These are phyloP conservation scores for Notothenia coriiceps DNA, from an alignment of 2,113 vertebrate species.

Conservation along the genomic window DNA sequence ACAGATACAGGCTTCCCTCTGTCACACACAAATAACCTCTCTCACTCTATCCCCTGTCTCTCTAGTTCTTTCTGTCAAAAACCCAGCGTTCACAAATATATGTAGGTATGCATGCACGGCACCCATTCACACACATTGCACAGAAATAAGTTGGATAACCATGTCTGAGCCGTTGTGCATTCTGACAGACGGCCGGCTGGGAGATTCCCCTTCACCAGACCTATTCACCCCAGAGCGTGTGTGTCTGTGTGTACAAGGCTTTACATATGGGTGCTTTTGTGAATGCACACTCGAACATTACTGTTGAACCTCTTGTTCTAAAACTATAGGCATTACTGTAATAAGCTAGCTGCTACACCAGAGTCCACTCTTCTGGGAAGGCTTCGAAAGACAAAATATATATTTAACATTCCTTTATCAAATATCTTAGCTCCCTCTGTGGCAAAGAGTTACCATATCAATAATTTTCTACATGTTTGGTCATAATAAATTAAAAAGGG, in stretches of 20 bases:
- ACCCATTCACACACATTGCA: conserved; percentile 9
- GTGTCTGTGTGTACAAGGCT: not conserved
- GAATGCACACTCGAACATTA: not conserved
- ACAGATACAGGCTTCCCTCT: conserved; percentile 72
- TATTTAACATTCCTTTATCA: not conserved
- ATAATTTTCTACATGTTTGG: not conserved
- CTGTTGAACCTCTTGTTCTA: not conserved
- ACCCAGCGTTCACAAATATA: conserved; percentile 41
- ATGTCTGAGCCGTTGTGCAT: not conserved
- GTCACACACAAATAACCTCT: conserved; percentile 69
- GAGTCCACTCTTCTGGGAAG: not conserved
- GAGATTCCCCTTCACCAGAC: conserved; percentile 9
- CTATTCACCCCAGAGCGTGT: not conserved
- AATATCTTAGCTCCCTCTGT: not conserved
- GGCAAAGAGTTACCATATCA: not conserved
- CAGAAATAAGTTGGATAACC: conserved; percentile 4
- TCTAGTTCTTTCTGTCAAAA: conserved; percentile 32
- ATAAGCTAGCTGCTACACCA: not conserved
- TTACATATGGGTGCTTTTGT: not conserved
- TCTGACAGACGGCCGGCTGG: not conserved
- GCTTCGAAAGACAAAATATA: not conserved
- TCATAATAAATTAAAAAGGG: no score
- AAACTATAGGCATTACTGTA: not conserved
- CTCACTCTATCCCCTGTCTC: conserved; percentile 14
- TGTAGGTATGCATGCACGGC: not conserved